Evolutionary conservation across 2,888 invertebrate genomes (phyloP).

Genomic region (Pseudanteris insignis): DNA sequence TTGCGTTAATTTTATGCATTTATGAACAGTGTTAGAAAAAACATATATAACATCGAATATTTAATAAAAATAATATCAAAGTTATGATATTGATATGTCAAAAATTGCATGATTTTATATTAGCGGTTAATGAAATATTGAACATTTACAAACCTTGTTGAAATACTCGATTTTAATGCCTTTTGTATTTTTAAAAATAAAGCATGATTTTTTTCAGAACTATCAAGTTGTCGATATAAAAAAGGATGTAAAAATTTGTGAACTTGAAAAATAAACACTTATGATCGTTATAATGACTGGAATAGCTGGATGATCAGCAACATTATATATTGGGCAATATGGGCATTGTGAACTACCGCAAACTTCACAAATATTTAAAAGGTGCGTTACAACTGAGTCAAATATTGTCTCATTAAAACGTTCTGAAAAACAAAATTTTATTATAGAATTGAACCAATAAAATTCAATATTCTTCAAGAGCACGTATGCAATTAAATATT

Average conservation of each 20-base stretch:
- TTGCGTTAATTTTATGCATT: too few relatives aligned
- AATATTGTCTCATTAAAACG: slow-evolving; percentile 93
- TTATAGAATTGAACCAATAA: too few relatives aligned
- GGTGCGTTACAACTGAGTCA: slow-evolving; percentile 85
- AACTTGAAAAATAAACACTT: slow-evolving; percentile 31
- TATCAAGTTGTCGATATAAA: slow-evolving; percentile 15
- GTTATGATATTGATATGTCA: slow-evolving; percentile 13
- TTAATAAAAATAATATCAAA: too few relatives aligned
- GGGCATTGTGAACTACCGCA: slow-evolving; percentile 95
- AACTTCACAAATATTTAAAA: slow-evolving; percentile 91
- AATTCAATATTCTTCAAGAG: too few relatives aligned
- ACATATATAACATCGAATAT: slow-evolving; percentile 25
- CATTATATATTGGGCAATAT: slow-evolving; percentile 87
- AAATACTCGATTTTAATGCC: too few relatives aligned
- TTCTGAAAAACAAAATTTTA: slow-evolving; percentile 78
- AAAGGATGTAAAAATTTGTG: slow-evolving; percentile 45
- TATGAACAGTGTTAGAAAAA: too few relatives aligned
- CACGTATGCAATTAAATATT: too few relatives aligned
- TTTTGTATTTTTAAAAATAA: too few relatives aligned
- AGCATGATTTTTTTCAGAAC: too few relatives aligned
- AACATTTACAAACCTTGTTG: too few relatives aligned
- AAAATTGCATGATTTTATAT: slow-evolving; percentile 2
- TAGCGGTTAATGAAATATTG: too few relatives aligned
- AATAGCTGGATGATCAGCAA: slow-evolving; percentile 65
- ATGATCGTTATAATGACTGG: slow-evolving; percentile 50